Base-by-base conservation (phyloP, 2,113 vertebrate species). In the Brachypodius melanocephalos region DNA sequence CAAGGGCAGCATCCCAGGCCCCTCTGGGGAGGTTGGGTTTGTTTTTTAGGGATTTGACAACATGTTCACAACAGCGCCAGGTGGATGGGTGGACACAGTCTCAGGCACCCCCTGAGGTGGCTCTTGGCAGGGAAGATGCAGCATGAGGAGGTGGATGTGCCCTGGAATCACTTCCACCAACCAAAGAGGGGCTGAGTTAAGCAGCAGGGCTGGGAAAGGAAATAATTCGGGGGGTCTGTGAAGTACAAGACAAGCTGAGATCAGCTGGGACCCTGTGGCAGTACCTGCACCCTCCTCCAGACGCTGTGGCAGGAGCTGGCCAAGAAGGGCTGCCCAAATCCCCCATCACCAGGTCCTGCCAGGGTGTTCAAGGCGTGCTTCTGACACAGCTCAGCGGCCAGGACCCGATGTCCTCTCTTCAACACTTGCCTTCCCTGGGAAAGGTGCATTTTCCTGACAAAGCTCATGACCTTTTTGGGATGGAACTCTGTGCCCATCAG, bases 381-480 rank as follows among this genome's bases (percentile, higher is more conserved):
- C 42, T 9, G 73, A 9, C 1, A 0, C 8, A 18, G 32, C 0
- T 25, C 4, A 3, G 31, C 14, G 38, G 31, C 65, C 4, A 0
- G 31, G 62, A 1, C 36, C 40, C 7, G 24, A 4, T 9, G 59
- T 21, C 82, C 77, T 87, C 6, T 1, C 48, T 20, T n/a, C 1
- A 4, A 0, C 4, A 2, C 32, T 20, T 4, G 4, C 21, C 29
- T 26, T 4, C 45, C 15, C 68, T 88, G 19, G 15, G 61, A 48
- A 36, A 32, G 36, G 45, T 5, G 18, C 5, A 0, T 29, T 82
- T 71, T 82, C 8, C 29, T 81, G 40, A 8, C 1, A 0, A 9
- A 49, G 32, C 29, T 48, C 9, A 0, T 6, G 19, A 28, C n/a
- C 21, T 38, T 38, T 69, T 14, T 9, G 24, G 42, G 46, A 4